Evolutionary conservation across 2,797 vertebrate species (phyloP), one percentile per base, ranked within the genome.

Genomic region (Discoglossus pictus): DNA sequence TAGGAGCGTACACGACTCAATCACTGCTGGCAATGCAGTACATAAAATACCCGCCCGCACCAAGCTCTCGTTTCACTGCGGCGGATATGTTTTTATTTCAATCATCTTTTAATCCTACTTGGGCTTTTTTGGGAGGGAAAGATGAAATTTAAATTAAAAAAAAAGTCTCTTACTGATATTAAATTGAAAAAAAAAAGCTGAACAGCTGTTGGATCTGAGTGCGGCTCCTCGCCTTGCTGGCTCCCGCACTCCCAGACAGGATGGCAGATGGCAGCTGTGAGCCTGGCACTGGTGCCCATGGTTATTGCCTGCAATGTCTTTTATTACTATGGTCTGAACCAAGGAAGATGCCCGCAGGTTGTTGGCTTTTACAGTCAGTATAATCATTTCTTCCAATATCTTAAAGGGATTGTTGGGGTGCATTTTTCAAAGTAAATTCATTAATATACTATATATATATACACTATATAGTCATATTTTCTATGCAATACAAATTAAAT

Each of bases 91-190:
- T 53, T 50, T 40, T 17, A 23, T 36, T 65, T 65, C 56, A 56
- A 65, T 65, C 63, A 55, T 2, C 6, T 6, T 65, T 65, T 65
- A 65, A 65, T 65, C 63, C 25, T 24, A 23, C 51, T 65, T 55
- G 24, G 8, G 23, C 36, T 65, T 42, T 12, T 27, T 16, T 7
- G 3, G 5, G 31, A 43, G n/a, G 10, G 9, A n/a, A 27, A 35
- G 40, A 36, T 53, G 23, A 65, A 65, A 65, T 55, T 21, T 13
- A 55, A 35, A 54, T 55, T 23, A 47, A 18, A 46, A 46, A 46
- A 11, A 65, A 54, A 35, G 17, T 23, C 20, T 50, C 24, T 20
- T 21, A 18, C 27, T 46, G 39, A 39, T 65, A 56, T 55, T 65
- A 65, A 47, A 56, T 46, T 25, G 13, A n/a, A 36, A 54, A 52